Conservation (phyloP, 2,888 invertebrate species). For the Mycalesis mineus region DNA sequence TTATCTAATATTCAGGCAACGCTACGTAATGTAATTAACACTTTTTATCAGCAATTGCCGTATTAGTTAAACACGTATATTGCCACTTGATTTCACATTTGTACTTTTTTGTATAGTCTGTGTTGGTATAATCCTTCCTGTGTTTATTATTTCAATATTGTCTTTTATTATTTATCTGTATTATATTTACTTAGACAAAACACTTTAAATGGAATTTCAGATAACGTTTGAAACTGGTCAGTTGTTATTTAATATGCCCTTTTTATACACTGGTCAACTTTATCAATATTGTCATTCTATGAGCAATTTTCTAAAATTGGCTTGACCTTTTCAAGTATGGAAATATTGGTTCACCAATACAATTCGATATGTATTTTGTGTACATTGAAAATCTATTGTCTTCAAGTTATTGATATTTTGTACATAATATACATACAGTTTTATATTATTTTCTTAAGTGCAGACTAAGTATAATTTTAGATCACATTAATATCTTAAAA, state of each 20-base stretch:
- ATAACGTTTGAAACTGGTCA: not conserved
- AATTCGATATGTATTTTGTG: too few species aligned
- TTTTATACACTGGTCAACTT: not conserved
- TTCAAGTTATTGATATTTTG: too few species aligned
- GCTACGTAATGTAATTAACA: not conserved
- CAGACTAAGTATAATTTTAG: too few species aligned
- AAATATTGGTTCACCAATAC: not conserved
- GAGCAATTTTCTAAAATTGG: not conserved
- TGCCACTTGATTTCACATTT: not conserved
- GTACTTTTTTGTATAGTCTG: not conserved
- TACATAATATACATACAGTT: not conserved
- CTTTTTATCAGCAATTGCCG: not conserved
- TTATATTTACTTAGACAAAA: not conserved
- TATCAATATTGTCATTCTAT: not conserved
- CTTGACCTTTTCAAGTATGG: not conserved
- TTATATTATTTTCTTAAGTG: not conserved
- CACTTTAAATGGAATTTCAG: not conserved
- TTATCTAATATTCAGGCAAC: too few species aligned
- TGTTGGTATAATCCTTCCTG: not conserved
- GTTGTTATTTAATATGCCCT: not conserved
- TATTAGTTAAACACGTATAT: not conserved
- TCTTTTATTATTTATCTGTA: not conserved
- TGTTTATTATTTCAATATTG: not conserved
- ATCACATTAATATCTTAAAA: too few species aligned
- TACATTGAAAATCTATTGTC: too few species aligned